Base-by-base conservation (phyloP, 2,797 vertebrate genomes). In the Oophaga sylvatica region DNA sequence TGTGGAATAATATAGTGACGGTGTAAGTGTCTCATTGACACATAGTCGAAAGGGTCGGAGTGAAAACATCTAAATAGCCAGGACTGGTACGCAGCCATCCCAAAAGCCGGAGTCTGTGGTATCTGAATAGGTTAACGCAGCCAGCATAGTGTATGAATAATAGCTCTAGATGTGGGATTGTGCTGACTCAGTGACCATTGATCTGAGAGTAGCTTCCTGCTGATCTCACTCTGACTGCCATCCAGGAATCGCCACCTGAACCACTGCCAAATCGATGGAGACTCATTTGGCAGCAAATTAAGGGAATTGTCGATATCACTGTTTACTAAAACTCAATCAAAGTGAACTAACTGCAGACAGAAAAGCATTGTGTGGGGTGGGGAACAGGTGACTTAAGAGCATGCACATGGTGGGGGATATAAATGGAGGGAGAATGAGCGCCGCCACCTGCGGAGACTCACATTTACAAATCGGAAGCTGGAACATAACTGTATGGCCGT, bases 311-410 rank as follows among this genome's bases (percentile, higher is more conserved):
- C 88, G 86, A 83, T 89, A 86, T 78, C 80, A 41, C 22, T 83
- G 88, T 89, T 89, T 89, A 83, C 88, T 78, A 89, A 86, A 89
- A 86, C 84, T 86, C 84, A 83, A 79, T 89, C 86, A 86, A 77
- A 65, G 75, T 56, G 68, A 62, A 62, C 68, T 80, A 84, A 57
- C 57, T 84, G 76, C 82, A 53, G 53, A 53, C 65, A 41, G 57
- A 29, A 35, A 62, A 19, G 29, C 20, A 53, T 16, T 35, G 57
- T 35, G 56, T 48, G 20, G 17, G 57, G 65, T 19, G 87, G 17
- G 22, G 15, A 71, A 70, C 22, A 41, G 17, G 35, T 26, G 81
- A 73, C 48, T 62, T n/a, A 53, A 76, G 22, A 15, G 71, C 68
- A 13, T 81, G 65, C 60, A 15, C 20, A 41, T 75, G 56, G 83